phyloP scores from a whole-genome alignment of 2,797 vertebrate species.

The Vespertilio murinus region DNA sequence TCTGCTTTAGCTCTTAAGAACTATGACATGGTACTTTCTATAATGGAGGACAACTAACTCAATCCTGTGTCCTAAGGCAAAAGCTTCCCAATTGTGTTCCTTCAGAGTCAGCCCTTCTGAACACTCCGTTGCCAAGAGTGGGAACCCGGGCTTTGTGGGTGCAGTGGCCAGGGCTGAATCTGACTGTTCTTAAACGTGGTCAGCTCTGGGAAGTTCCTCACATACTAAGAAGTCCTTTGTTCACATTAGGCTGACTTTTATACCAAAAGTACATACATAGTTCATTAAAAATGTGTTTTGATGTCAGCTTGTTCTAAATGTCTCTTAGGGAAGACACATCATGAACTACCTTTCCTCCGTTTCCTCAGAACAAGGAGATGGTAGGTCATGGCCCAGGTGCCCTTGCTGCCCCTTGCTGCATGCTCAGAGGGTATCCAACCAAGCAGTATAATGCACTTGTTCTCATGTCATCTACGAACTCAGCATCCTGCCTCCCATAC shows the following conservation, averaged over 20 bases:
- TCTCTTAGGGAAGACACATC: not conserved
- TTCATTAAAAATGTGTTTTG: not conserved
- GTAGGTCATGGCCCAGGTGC: not conserved
- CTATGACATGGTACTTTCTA: not conserved
- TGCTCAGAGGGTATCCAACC: not conserved
- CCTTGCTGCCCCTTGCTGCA: not conserved
- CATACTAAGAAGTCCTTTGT: not conserved
- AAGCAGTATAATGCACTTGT: not conserved
- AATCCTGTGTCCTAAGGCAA: not conserved
- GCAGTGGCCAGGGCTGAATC: not conserved
- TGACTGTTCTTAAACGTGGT: not conserved
- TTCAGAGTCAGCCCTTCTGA: not conserved
- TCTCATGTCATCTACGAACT: not conserved
- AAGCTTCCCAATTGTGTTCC: not conserved
- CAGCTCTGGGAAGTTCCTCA: not conserved
- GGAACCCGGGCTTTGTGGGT: not conserved
- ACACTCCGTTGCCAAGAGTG: not conserved
- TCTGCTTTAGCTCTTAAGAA: conserved; percentile 34
- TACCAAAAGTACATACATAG: not conserved
- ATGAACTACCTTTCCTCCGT: not conserved
- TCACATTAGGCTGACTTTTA: not conserved
- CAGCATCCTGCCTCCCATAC: not conserved
- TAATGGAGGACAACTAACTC: conserved; percentile 21
- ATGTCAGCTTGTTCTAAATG: not conserved
- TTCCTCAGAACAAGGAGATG: not conserved